These are phyloP conservation scores for Drosophila gaucha DNA, from an alignment of 2,888 invertebrate species.

Conservation along the genomic window DNA sequence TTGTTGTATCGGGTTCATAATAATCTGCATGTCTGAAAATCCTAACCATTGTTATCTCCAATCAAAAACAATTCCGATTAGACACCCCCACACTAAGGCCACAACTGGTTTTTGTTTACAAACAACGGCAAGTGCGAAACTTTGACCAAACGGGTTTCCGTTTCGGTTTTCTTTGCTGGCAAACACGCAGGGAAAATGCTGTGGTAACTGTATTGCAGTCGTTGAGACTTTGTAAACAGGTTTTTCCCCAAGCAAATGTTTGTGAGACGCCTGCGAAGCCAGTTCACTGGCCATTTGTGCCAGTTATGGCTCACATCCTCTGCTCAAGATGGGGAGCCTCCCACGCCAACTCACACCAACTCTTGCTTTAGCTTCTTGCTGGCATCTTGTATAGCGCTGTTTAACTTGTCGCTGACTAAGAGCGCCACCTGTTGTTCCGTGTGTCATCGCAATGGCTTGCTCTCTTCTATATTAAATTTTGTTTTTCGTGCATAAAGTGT, in stretches of 20 bases:
- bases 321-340: conserved; percentile 26
- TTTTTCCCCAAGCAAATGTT: conserved; percentile 29
- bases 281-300: conserved; percentile 39
- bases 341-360: conserved; percentile 39
- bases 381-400: not conserved
- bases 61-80: conserved; percentile 6
- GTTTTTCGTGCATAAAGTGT: conserved; percentile 9
- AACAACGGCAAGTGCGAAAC: conserved; percentile 64
- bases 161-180: conserved; percentile 28
- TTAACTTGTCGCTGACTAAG: conserved; percentile 54
- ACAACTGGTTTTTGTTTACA: conserved; percentile 76
- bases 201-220: conserved; percentile 5
- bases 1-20: not conserved
- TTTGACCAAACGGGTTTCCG: conserved; percentile 38
- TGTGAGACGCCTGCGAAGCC: conserved; percentile 3
- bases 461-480: conserved; percentile 13
- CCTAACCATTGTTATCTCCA: not conserved
- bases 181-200: conserved; percentile 35
- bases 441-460: conserved; percentile 46
- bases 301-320: conserved; percentile 30
- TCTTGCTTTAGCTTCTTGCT: conserved; percentile 7
- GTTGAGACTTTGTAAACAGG: conserved; percentile 41
- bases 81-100: conserved; percentile 35
- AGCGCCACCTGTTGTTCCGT: conserved; percentile 66
- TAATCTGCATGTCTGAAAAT: conserved; percentile 7